phyloP scores from a whole-genome alignment of 2,113 vertebrate species.

The Antechinus stuartii region DNA sequence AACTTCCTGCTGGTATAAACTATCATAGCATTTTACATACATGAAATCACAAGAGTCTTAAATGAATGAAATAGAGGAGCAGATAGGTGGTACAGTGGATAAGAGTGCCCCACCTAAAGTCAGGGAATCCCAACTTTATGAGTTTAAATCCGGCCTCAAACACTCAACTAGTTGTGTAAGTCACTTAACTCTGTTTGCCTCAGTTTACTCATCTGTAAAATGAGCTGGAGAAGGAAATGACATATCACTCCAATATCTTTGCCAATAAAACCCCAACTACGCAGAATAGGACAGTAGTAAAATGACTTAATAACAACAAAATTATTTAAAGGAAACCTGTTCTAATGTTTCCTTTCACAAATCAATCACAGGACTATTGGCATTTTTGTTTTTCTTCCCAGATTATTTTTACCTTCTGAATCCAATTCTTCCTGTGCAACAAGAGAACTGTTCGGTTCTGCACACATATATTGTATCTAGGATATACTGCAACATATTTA shows the following conservation, averaged over 20 bases:
- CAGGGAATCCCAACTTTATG: not conserved
- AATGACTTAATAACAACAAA: not conserved
- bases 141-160: not conserved
- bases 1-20: not conserved
- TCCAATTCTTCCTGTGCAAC: too few relatives aligned
- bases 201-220: not conserved
- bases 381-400: too few relatives aligned
- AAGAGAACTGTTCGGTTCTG: too few relatives aligned
- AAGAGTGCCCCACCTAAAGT: too few relatives aligned
- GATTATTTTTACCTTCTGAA: too few relatives aligned
- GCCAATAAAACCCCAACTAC: not conserved
- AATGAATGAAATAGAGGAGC: not conserved
- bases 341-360: not conserved
- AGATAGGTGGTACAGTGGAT: not conserved
- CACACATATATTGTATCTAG: too few relatives aligned
- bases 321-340: not conserved
- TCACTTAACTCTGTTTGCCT: not conserved
- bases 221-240: not conserved
- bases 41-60: conserved; percentile 36
- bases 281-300: not conserved
- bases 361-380: not conserved
- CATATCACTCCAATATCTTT: not conserved
- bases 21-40: not conserved
- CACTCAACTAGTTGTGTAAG: not conserved
- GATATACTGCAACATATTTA: too few relatives aligned